A percentile compares a stretch with the other conserved stretches of the same genome.
These are phyloP conservation scores for Galeruca laticollis DNA, from an alignment of 2,888 invertebrate species.

Conservation along the genomic window DNA sequence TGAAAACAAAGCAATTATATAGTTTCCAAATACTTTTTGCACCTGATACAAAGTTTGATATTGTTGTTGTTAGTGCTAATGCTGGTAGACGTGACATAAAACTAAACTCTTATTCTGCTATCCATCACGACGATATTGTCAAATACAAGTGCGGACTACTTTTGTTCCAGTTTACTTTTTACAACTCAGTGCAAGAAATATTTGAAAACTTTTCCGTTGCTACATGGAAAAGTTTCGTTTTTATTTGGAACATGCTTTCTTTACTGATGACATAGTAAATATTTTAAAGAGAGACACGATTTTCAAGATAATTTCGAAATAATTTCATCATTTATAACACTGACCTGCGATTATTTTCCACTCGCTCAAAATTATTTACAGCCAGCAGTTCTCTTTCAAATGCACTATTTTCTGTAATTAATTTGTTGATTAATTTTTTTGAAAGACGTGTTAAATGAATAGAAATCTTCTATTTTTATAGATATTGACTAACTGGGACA, in stretches of 20 bases:
- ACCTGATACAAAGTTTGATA: constrained; percentile 9
- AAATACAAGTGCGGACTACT: constrained; percentile 11
- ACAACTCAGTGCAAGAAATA: constrained; percentile 6
- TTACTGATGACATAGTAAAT: background rate
- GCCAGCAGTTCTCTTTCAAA: no score
- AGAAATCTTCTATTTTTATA: no score
- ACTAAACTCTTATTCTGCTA: constrained; percentile 5
- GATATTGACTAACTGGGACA: no score
- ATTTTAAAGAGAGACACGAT: background rate
- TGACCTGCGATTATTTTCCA: no score
- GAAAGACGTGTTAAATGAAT: no score
- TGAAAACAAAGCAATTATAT: constrained; percentile 7
- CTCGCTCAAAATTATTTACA: no score
- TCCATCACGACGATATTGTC: constrained; percentile 17
- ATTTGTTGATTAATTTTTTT: no score
- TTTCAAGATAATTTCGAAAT: no score
- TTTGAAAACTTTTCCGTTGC: constrained; percentile 12
- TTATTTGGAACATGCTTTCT: background rate
- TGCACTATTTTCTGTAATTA: no score
- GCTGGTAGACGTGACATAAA: constrained; percentile 9
- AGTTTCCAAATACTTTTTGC: constrained; percentile 8
- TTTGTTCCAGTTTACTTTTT: constrained; percentile 7
- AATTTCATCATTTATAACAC: no score
- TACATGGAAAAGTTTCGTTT: constrained; percentile 15
- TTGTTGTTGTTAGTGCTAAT: background rate